Percentiles rank a stretch among this genome's conserved stretches.
Conservation (phyloP, 2,888 invertebrate species). For the Dendrolimus pini region DNA sequence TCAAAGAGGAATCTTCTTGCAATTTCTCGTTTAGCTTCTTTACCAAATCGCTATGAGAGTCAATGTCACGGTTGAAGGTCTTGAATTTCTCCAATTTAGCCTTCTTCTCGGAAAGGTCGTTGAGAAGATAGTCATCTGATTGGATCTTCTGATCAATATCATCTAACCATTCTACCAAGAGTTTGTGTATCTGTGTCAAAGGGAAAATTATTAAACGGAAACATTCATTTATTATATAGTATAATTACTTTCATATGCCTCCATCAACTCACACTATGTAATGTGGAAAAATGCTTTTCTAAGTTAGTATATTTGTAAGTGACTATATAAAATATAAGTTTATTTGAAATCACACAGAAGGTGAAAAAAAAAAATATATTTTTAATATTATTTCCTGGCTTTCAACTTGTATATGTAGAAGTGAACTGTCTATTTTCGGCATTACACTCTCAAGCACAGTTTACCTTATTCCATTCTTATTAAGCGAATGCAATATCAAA, state of each 20-base stretch:
- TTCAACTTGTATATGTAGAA: too few species aligned
- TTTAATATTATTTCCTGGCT: too few species aligned
- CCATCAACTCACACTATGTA: too few species aligned
- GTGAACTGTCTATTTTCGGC: too few species aligned
- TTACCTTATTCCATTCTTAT: too few species aligned
- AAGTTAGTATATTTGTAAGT: neutral
- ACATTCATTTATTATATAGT: neutral
- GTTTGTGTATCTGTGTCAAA: conserved; percentile 77
- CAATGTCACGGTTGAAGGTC: conserved; percentile 88
- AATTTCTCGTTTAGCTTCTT: conserved; percentile 86
- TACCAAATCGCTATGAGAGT: conserved; percentile 85
- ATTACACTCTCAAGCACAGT: too few species aligned
- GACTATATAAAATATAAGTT: neutral
- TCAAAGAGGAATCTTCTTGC: conserved; percentile 80
- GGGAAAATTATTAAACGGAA: neutral
- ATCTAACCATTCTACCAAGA: conserved; percentile 90
- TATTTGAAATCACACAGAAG: neutral
- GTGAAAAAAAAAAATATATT: neutral
- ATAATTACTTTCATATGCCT: neutral
- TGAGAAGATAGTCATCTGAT: conserved; percentile 82
- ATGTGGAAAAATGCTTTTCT: too few species aligned
- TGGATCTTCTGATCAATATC: conserved; percentile 91
- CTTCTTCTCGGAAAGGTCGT: conserved; percentile 94
- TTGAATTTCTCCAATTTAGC: conserved; percentile 92
- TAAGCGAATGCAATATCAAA: too few species aligned